Evolutionary conservation across 2,888 invertebrate genomes (phyloP), one percentile per base, ranked within the genome.

Genomic region (Agonum fuliginosum): DNA sequence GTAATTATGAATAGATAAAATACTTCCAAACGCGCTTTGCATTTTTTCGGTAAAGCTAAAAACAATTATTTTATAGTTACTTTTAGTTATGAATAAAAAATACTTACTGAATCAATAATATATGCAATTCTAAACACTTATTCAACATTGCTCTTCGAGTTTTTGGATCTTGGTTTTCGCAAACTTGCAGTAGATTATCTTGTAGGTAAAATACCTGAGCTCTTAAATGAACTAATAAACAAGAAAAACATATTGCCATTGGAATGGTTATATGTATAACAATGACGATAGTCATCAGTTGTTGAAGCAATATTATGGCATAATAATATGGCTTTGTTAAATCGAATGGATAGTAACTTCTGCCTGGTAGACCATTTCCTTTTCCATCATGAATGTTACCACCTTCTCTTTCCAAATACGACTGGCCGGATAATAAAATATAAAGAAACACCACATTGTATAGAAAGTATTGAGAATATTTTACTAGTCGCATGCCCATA

Each of bases 1-100:
- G 67, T 75, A 75, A 51, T 67, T 75, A 67, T 75, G 75, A 22
- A 75, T 65, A 14, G 67, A 48, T 20, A 75, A 24, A 22, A 75
- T 67, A 37, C 12, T 65, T 0, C 43, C 46, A 67, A 67, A 75
- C 8, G 67, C 65, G 8, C 27, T 46, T 51, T 75, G 75, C 48
- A 75, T 62, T 34, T 2, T 67, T 20, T 75, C 75, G 6, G 75
- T 67, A 20, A 75, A 75, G n/a, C 75, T 75, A 22, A 73, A 54
- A 58, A 58, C 22, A 6, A 70, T 27, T n/a, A n/a, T n/a, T n/a
- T 20, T 20, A 30, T 4, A 27, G 0, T 34, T 65, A 30, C 8
- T 10, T 48, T 1, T 4, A 14, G 4, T 48, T 20, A 2, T 12
- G 6, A 34, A 8, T 12, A 1, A 12, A 0, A 8, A 17, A 17